Evolutionary conservation across 1,140 invertebrate genomes (phyloP).

Genomic region (Pogonomyrmex barbatus): DNA sequence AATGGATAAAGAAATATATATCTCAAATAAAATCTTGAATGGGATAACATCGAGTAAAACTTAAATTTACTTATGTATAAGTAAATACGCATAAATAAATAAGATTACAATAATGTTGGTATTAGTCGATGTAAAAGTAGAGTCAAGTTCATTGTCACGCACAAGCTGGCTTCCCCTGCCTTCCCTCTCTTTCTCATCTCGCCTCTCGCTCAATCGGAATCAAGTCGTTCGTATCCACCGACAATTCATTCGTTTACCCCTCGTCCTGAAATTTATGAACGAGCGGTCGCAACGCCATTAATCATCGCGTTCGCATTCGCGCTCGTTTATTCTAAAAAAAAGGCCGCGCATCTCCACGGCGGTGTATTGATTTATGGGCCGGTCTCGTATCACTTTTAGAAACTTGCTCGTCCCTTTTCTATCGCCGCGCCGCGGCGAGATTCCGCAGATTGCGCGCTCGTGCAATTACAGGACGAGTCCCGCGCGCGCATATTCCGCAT

Average conservation of each 20-base stretch:
- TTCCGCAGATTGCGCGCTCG: conserved; percentile 47
- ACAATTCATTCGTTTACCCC: conserved; percentile 62
- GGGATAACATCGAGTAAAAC: not conserved
- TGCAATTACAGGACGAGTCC: conserved; percentile 31
- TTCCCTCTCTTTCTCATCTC: not conserved
- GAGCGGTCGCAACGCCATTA: conserved; percentile 65
- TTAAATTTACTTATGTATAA: no score
- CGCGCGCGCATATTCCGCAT: not conserved
- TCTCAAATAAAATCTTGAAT: conserved; percentile 1
- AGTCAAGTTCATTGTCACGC: conserved; percentile 39
- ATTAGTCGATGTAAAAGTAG: not conserved
- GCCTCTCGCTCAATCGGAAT: conserved; percentile 37
- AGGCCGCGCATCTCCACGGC: conserved; percentile 4
- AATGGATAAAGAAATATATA: not conserved
- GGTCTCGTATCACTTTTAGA: conserved; percentile 31
- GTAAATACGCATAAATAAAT: not conserved
- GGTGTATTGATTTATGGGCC: conserved; percentile 58
- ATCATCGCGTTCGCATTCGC: conserved; percentile 66
- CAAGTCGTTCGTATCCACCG: conserved; percentile 62
- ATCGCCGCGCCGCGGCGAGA: conserved; percentile 18
- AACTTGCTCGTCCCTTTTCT: conserved; percentile 37
- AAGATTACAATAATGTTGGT: conserved; percentile 4
- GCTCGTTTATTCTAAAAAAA: conserved; percentile 53
- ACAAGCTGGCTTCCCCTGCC: not conserved
- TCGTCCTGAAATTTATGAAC: conserved; percentile 75